Base-by-base conservation (phyloP, 2,797 vertebrate genomes). In the Hippoglossus hippoglossus region DNA sequence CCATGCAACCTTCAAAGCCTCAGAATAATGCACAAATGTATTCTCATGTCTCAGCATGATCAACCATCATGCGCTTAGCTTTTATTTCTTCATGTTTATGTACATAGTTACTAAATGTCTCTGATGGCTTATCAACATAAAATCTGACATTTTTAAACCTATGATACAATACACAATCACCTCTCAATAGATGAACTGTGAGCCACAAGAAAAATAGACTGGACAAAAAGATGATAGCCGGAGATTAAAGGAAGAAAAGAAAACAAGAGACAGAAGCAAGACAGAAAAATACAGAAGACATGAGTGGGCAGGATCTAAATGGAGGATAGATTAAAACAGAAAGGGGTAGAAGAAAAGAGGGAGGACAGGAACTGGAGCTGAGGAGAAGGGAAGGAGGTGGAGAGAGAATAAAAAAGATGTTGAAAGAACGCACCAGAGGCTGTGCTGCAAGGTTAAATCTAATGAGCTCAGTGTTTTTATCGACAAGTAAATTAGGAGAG, bases 361-460 rank as follows among this genome's bases (percentile, higher is more conserved):
- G 34, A 64, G 22, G 18, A 66, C 22, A 49, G 64, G 49, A 54
- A 60, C 3, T 5, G 44, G 44, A 55, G 65, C 39, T 15, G 53
- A 63, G 26, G 34, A 46, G 44, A 46, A 16, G 1, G 24, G 36
- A 77, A 57, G 66, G 58, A 53, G 62, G 67, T 55, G 36, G 58
- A 64, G 67, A 67, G 21, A 67, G 51, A 80, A 73, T 60, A 61
- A 1, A 77, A 75, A 51, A 39, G 6, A 52, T 47, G 63, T 54
- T 71, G 70, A 71, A 52, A 80, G 76, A 83, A 76, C 73, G 46
- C 75, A 73, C 85, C 62, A 10, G 31, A 65, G 79, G 81, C 83
- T 71, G 58, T 18, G 83, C 88, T 82, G 80, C 80, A 77, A 87
- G 80, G 78, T 89, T 86, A 63, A 81, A 80, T 54, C 63, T 80